Evolutionary conservation across 2,113 vertebrate genomes (phyloP), one percentile per base, ranked within the genome.

Genomic region (Lethenteron camtschaticum): DNA sequence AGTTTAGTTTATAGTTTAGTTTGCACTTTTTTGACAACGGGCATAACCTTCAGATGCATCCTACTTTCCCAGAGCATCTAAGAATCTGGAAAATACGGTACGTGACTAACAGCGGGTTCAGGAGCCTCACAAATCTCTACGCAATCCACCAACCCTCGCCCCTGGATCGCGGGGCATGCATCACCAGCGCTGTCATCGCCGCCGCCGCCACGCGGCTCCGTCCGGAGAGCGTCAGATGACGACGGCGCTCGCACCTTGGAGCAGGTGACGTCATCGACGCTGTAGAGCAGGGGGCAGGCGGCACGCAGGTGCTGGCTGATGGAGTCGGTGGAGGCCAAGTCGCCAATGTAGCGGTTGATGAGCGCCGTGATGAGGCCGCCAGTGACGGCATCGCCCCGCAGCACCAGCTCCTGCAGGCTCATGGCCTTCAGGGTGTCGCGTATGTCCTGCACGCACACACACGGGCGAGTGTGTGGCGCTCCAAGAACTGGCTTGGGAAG

Each of bases 321-420:
- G 69, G 86, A 86, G 75, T 99, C 90, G 24, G 96, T 89, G 20
- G 87, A 85, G 16, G 89, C 87, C 0, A 86, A 91, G 77, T 99
- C 94, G 81, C 86, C 85, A 77, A 99, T 99, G 58, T 96, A 99
- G 71, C 88, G 87, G 76, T 88, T 96, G 77, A 99, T 90, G 69
- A 99, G 83, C 12, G 90, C 90, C 0, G 90, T 87, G 76, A 96
- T 83, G 18, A 99, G 84, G 1, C 89, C 90, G 18, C 94, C 94
- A 1, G 82, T 87, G 75, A 99, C 74, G 76, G 95, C 92, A 73
- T 85, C 87, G 66, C 94, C 90, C 69, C 84, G 80, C 73, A 91
- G 89, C 57, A 96, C 89, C 20, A 95, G 73, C 69, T 96, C 94
- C 79, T 87, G 95, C 76, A 99, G 95, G 75, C 84, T 86, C 1